These are phyloP conservation scores for Chlorops oryzae DNA, from an alignment of 1,140 invertebrate species.

Conservation along the genomic window DNA sequence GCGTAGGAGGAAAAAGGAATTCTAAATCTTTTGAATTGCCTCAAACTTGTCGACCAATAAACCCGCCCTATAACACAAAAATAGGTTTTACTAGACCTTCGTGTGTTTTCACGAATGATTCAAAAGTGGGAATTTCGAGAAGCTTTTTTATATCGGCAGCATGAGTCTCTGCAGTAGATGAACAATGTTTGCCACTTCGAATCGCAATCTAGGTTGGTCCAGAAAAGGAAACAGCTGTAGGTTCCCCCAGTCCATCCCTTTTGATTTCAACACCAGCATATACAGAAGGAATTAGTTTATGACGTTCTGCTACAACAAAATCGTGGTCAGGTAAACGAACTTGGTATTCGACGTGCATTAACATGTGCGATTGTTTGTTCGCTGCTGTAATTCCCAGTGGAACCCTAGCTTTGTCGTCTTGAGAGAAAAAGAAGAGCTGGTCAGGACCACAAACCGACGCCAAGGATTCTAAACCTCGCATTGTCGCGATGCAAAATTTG, in stretches of 20 bases:
- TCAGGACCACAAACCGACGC: constrained; percentile 27
- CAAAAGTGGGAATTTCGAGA: no score
- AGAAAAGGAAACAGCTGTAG: constrained; percentile 36
- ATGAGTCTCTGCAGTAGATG: no score
- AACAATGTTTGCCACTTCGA: constrained; percentile 16
- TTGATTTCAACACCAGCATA: constrained; percentile 33
- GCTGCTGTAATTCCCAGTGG: constrained; percentile 48
- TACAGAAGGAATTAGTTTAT: constrained; percentile 23
- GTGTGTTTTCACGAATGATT: no score
- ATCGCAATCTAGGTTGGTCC: constrained; percentile 48
- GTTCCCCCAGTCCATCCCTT: constrained; percentile 25
- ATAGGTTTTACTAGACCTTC: no score
- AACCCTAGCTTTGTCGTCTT: constrained; percentile 42
- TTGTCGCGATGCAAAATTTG: background rate
- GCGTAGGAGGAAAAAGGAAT: no score
- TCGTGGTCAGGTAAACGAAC: constrained; percentile 48
- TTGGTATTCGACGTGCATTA: constrained; percentile 46
- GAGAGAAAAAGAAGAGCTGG: constrained; percentile 22
- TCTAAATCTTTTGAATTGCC: no score
- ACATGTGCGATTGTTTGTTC: constrained; percentile 37
- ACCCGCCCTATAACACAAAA: no score
- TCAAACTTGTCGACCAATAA: no score
- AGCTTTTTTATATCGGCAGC: no score
- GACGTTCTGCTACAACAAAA: constrained; percentile 40
- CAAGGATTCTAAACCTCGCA: constrained; percentile 1